Evolutionary conservation across 2,888 invertebrate species (phyloP), one percentile per base, ranked within the genome.

Genomic region (Chrysolina oricalcia): DNA sequence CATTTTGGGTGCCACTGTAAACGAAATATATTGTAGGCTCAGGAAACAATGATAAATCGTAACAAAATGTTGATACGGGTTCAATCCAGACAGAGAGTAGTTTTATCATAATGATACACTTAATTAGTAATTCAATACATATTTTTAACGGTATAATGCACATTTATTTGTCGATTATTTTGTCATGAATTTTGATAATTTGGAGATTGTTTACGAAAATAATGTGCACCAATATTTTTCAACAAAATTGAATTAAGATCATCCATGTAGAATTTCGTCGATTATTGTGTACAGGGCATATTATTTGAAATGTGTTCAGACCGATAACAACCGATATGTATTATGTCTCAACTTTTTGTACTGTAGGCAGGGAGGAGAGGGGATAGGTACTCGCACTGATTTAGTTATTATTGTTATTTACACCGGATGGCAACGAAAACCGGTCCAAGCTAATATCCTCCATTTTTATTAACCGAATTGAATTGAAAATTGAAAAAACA

Each of bases 11-110:
- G 78, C 80, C 78, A 72, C 83, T 82, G 72, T n/a, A 50, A 67
- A 71, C 70, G 53, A 76, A 75, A 69, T 75, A 74, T 69, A 77
- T 75, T 82, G 83, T 85, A 83, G 81, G 82, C 82, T 84, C 85
- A 86, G 86, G 86, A 86, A 85, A 83, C 84, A 82, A 77, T 80
- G 85, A 86, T 86, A 86, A 85, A 80, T 81, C 80, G 79, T 81
- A 83, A 85, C 82, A 85, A 79, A 78, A 77, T 78, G 73, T 76
- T 81, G 82, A 83, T 83, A 83, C 75, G 80, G 80, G 72, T 76
- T 73, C 79, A 79, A 78, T 82, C 82, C 84, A 84, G 84, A 85
- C 83, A 83, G 27, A 59, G 59, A 59, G 80, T 59, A 59, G n/a
- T 59, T 27, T 59, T 35, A 82, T 73, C 73, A 76, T 77, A 74